Evolutionary conservation across 2,888 invertebrate genomes (phyloP).

Genomic region (Drosophila prostipennis): DNA sequence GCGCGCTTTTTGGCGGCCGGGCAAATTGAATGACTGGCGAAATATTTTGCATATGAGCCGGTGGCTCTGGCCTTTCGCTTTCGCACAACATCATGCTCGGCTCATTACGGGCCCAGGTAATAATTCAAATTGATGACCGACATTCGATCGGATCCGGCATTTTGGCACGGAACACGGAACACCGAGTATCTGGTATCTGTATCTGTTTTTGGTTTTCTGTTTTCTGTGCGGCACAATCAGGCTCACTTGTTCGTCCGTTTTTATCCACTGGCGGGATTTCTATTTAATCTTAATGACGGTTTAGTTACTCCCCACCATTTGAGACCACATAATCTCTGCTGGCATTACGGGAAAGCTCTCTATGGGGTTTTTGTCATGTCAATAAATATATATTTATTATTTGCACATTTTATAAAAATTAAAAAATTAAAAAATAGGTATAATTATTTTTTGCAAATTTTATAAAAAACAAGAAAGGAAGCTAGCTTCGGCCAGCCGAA

Average conservation of each 20-base stretch:
- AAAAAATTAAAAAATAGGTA: neutral
- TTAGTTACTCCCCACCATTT: neutral
- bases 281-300: neutral
- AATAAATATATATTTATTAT: neutral
- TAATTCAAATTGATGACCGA: slow-evolving; percentile 42
- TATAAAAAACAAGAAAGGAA: too few species aligned
- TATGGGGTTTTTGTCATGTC: neutral
- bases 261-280: slow-evolving; percentile 2
- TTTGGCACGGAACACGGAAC: neutral
- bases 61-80: slow-evolving; percentile 19
- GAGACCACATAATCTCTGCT: neutral
- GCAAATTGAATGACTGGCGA: slow-evolving; percentile 68
- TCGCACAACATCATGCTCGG: slow-evolving; percentile 64
- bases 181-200: too few species aligned
- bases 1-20: slow-evolving; percentile 1
- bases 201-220: too few species aligned
- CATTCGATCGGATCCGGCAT: slow-evolving; percentile 27
- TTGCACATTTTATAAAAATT: neutral
- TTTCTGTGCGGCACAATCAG: slow-evolving; percentile 12
- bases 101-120: slow-evolving; percentile 60
- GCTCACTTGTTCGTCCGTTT: slow-evolving; percentile 16
- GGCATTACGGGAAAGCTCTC: neutral
- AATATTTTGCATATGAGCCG: slow-evolving; percentile 35
- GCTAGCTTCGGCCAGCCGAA: too few species aligned
- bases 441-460: too few species aligned